phyloP scores from a whole-genome alignment of 2,113 vertebrate species.

The Riparia riparia region DNA sequence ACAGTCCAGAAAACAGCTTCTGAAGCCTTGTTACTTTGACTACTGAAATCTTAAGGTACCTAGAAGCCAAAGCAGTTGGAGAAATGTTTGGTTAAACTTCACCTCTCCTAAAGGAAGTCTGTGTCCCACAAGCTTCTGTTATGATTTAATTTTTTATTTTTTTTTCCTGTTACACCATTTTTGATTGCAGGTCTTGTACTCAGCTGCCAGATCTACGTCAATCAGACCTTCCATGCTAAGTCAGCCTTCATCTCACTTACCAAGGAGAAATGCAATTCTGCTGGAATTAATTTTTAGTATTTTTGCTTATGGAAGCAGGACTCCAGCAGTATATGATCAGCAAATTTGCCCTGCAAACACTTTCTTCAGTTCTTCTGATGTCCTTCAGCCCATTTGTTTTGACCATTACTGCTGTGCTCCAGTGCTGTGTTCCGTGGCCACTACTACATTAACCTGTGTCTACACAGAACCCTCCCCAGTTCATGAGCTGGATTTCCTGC shows the following conservation, averaged over 20 bases:
- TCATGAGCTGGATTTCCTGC: background rate
- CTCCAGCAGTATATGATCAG: background rate
- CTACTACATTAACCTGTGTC: background rate
- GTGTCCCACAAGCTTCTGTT: background rate
- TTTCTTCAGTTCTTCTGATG: background rate
- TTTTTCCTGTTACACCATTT: background rate
- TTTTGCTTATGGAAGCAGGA: background rate
- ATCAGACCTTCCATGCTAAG: background rate
- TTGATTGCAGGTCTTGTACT: background rate
- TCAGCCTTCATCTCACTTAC: background rate
- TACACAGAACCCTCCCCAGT: background rate
- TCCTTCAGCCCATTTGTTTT: background rate
- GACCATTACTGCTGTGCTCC: background rate
- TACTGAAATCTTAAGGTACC: background rate
- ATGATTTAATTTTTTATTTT: background rate
- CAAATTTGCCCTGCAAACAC: background rate
- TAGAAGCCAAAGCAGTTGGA: background rate
- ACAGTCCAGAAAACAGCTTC: background rate
- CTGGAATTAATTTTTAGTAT: background rate
- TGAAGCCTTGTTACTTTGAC: background rate
- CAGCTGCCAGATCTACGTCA: background rate
- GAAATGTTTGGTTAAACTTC: background rate
- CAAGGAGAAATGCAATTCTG: background rate
- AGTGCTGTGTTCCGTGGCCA: background rate
- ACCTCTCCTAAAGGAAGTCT: background rate